A percentile compares a stretch with the other conserved stretches of the same genome.
Conservation (phyloP, 2,797 vertebrate species). For the Syngnathus rostellatus region DNA sequence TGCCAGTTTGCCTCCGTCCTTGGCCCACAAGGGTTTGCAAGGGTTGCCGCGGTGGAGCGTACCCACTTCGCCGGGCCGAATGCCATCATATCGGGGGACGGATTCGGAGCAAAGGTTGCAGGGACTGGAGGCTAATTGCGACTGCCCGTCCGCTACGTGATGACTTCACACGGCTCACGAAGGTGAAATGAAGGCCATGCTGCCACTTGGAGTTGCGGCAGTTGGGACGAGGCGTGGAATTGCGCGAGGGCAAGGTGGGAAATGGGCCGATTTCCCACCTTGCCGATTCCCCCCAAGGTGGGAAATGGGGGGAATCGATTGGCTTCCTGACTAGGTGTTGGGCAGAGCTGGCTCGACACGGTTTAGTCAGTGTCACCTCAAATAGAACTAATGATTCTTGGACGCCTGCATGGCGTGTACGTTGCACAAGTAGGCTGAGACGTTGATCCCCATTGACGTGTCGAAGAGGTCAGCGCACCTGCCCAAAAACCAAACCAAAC, state of each 20-base stretch:
- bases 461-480: neutral
- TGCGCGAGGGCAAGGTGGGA: neutral
- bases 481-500: neutral
- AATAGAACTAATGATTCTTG: neutral
- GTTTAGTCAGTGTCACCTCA: neutral
- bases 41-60: neutral
- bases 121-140: too few relatives aligned
- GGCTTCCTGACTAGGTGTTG: neutral
- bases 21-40: constrained; percentile 32
- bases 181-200: constrained; percentile 39
- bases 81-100: constrained; percentile 56
- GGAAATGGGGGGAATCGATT: neutral
- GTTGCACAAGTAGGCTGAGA: too few relatives aligned
- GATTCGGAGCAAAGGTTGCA: constrained; percentile 35
- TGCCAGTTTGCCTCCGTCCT: constrained; percentile 29
- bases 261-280: too few relatives aligned
- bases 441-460: too few relatives aligned
- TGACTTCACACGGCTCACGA: constrained; percentile 37
- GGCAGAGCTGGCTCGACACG: neutral
- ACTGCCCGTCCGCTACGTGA: constrained; percentile 17
- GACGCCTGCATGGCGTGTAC: neutral
- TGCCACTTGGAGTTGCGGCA: constrained; percentile 19
- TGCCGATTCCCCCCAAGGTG: too few relatives aligned
- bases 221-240: constrained; percentile 43
- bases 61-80: constrained; percentile 15